Conservation (phyloP, 2,113 vertebrate genomes). For the Hipposideros armiger region DNA sequence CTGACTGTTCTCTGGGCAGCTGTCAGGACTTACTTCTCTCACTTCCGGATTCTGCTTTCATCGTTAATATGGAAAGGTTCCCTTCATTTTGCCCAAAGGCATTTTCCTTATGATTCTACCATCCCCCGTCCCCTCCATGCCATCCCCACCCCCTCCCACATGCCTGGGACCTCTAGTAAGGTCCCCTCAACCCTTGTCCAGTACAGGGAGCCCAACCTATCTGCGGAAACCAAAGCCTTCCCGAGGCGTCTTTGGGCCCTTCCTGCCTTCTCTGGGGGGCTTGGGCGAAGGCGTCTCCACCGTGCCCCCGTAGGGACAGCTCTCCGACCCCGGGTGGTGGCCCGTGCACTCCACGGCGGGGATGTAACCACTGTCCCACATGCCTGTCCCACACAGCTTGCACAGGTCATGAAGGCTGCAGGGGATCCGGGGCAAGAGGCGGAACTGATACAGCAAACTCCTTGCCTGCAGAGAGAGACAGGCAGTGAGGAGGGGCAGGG, state of each 20-base stretch:
- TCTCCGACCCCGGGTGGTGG: conserved; percentile 92
- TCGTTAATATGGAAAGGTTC: neutral
- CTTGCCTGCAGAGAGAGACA: conserved; percentile 90
- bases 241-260: conserved; percentile 87
- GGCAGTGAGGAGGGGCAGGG: fast-evolving
- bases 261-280: conserved; percentile 87
- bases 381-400: conserved; percentile 95
- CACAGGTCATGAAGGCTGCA: conserved; percentile 97
- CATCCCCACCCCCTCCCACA: conserved; percentile 56
- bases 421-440: conserved; percentile 95
- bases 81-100: neutral
- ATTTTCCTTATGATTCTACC: neutral
- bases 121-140: neutral
- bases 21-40: neutral
- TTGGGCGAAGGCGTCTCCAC: conserved; percentile 87
- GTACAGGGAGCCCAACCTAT: conserved; percentile 79
- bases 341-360: conserved; percentile 97
- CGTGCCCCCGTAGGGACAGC: conserved; percentile 96
- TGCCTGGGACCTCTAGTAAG: conserved; percentile 2
- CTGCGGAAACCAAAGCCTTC: conserved; percentile 95
- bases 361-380: conserved; percentile 99
- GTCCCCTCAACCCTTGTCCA: neutral
- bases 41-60: neutral
- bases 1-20: neutral
- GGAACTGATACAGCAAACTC: conserved; percentile 98